Base-by-base conservation (phyloP, 1,140 invertebrate species). In the Mactra quadrangularis region DNA sequence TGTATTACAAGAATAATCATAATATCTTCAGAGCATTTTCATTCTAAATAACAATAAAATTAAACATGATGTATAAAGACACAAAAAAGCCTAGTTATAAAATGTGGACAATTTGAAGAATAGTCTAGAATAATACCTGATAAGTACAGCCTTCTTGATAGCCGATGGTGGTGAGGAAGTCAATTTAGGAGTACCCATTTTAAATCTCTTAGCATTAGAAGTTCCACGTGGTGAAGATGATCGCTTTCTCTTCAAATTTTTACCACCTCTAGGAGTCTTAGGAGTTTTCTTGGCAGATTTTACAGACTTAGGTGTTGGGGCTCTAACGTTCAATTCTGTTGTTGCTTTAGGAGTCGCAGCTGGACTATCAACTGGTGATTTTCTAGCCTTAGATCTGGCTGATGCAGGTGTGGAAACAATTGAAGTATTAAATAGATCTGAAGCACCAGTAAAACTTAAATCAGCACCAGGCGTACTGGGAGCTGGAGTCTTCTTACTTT, bases 61-160 rank as follows among this genome's bases (percentile, higher is more conserved):
- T n/a, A n/a, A n/a, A n/a, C n/a, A n/a, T n/a, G n/a, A n/a, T n/a
- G n/a, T n/a, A n/a, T n/a, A n/a, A n/a, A n/a, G n/a, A n/a, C n/a
- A n/a, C n/a, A n/a, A n/a, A n/a, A n/a, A n/a, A n/a, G n/a, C n/a
- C n/a, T n/a, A n/a, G n/a, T n/a, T n/a, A n/a, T n/a, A n/a, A n/a
- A n/a, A n/a, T n/a, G n/a, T n/a, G n/a, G n/a, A n/a, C n/a, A n/a
- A n/a, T n/a, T n/a, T n/a, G n/a, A n/a, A n/a, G n/a, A n/a, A n/a
- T n/a, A n/a, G n/a, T n/a, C n/a, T n/a, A 41, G 38, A 41, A 41
- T 41, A 41, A 15, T 31, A 81, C 77, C 77, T 76, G 11, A 91
- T 74, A 19, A 88, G 90, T 15, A 90, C 88, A 57, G 50, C 71
- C 29, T 85, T 85, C 52, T 60, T 85, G 59, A 75, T 57, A 27